These are phyloP conservation scores for Diadema setosum DNA, from an alignment of 35 echinoderm and acorn worm species.

Conservation along the genomic window DNA sequence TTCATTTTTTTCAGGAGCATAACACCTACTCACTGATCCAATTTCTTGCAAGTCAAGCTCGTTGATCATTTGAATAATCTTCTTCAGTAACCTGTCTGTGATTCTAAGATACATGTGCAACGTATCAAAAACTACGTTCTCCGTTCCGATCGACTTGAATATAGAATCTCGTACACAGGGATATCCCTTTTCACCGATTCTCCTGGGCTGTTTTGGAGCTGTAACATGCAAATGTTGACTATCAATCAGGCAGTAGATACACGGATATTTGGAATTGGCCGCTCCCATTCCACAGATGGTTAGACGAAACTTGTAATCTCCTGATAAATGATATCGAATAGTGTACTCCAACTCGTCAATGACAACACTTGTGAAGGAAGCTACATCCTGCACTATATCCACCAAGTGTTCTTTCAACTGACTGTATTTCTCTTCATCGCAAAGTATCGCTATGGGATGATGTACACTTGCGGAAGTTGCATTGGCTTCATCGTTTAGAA, in stretches of 20 bases:
- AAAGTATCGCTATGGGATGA: not conserved
- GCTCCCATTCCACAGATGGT: conserved; percentile 12
- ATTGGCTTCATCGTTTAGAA: not conserved
- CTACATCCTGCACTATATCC: not conserved
- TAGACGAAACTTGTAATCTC: not conserved
- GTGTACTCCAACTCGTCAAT: not conserved
- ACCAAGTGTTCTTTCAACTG: not conserved
- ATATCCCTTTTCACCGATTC: not conserved
- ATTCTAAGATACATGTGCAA: conserved; percentile 9
- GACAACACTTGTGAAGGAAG: not conserved
- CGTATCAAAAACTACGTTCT: not conserved
- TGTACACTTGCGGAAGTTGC: not conserved
- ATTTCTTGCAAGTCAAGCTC: not conserved
- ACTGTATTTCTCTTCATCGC: not conserved
- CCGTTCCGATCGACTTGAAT: not conserved
- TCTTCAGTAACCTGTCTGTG: not conserved
- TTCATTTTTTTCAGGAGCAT: not conserved
- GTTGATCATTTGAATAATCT: not conserved
- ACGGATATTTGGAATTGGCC: conserved; percentile 12
- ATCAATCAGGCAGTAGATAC: conserved; percentile 6
- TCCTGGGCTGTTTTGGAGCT: not conserved
- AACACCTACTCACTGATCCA: not conserved
- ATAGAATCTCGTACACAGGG: not conserved
- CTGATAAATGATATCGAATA: not conserved
- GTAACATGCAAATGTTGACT: not conserved